phyloP scores from a whole-genome alignment of 37 sponge, comb jelly and placozoan genomes.

The Oopsacas minuta region DNA sequence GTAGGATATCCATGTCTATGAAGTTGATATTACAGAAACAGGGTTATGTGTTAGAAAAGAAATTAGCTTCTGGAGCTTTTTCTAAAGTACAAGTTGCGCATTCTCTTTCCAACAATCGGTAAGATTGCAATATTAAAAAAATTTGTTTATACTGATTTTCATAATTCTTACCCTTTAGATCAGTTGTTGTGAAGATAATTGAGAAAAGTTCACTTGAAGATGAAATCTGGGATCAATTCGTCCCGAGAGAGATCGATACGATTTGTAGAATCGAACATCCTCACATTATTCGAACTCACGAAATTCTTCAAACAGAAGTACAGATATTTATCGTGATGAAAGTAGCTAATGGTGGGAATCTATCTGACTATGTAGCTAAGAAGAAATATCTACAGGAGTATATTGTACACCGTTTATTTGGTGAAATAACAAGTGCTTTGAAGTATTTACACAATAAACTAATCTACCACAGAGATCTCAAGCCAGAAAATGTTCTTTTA shows the following conservation, averaged over 20 bases:
- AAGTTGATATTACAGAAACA: conserved; percentile 14
- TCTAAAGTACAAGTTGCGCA: background rate
- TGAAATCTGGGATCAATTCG: background rate
- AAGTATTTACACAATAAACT: conserved; percentile 9
- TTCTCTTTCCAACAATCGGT: background rate
- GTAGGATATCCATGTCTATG: background rate
- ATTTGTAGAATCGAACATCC: conserved; percentile 13
- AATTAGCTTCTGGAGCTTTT: background rate
- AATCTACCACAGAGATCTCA: conserved; percentile 3
- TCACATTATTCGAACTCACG: conserved; percentile 9
- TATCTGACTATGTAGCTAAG: background rate
- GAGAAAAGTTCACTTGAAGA: background rate
- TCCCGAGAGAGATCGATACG: conserved; percentile 14
- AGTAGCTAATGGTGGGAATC: background rate
- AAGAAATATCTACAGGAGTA: conserved; percentile 6
- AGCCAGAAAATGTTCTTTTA: background rate
- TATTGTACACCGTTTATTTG: background rate
- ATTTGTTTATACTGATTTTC: background rate
- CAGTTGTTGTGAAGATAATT: background rate
- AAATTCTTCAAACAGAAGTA: background rate
- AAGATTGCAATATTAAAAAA: background rate
- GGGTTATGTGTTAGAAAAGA: background rate
- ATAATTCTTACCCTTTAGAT: background rate
- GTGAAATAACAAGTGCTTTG: conserved; percentile 1
- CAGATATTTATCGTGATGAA: background rate